Percentiles rank a stretch among this genome's conserved stretches.
phyloP scores from a whole-genome alignment of 2,888 invertebrate species.

The Dimorphilus gyrociliatus region DNA sequence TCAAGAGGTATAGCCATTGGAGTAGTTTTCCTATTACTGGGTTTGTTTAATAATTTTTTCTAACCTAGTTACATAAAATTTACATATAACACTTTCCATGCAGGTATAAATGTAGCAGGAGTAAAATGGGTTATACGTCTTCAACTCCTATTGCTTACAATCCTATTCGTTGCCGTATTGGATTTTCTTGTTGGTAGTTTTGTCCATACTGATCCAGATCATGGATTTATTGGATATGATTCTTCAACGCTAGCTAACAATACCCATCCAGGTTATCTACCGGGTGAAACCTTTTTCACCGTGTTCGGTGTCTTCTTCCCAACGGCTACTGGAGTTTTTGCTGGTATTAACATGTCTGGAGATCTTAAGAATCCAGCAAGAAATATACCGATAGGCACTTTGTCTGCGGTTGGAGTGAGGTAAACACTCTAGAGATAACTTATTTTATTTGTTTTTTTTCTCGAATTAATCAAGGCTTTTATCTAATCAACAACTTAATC shows the following conservation, averaged over 20 bases:
- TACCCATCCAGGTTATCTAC: conserved; percentile 58
- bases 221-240: conserved; percentile 73
- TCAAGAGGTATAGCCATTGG: conserved; percentile 70
- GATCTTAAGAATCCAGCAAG: conserved; percentile 76
- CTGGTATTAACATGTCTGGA: conserved; percentile 97
- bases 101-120: conserved; percentile 76
- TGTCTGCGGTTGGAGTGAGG: conserved; percentile 80
- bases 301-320: conserved; percentile 96
- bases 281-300: conserved; percentile 79
- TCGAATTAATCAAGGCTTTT: no score
- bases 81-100: neutral
- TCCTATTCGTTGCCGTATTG: conserved; percentile 68
- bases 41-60: conserved; percentile 13
- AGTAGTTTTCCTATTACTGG: conserved; percentile 66
- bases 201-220: conserved; percentile 50
- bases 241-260: conserved; percentile 61
- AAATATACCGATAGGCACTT: conserved; percentile 82
- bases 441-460: no score
- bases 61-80: neutral
- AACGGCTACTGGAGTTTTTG: conserved; percentile 84
- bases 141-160: conserved; percentile 69
- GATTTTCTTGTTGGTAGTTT: conserved; percentile 89
- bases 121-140: conserved; percentile 95
- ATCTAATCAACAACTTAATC: no score
- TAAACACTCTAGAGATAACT: no score